These are phyloP conservation scores for Scaptodrosophila lebanonensis DNA, from an alignment of 1,140 invertebrate genomes.

Conservation along the genomic window DNA sequence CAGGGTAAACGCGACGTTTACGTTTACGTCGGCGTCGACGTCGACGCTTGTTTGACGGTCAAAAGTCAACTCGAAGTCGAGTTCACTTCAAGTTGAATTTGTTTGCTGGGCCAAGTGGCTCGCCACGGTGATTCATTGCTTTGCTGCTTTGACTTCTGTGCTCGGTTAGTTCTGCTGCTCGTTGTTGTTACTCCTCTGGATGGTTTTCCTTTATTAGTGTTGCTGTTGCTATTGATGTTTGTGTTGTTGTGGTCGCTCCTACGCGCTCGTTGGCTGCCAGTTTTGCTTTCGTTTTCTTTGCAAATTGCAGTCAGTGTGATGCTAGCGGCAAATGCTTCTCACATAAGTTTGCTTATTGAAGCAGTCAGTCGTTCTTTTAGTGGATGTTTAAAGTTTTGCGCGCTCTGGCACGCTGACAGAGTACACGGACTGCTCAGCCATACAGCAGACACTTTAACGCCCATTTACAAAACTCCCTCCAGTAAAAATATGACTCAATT, in stretches of 20 bases:
- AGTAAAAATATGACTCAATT: slow-evolving; percentile 64
- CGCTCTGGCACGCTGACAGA: neutral
- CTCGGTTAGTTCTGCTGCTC: slow-evolving; percentile 51
- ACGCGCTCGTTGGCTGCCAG: slow-evolving; percentile 41
- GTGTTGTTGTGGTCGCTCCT: neutral
- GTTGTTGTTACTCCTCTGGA: neutral
- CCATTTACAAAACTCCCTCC: slow-evolving; percentile 14
- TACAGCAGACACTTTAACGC: neutral
- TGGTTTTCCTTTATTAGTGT: neutral
- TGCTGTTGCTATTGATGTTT: neutral
- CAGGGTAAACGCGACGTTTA: too few species aligned
- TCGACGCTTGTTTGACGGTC: slow-evolving; percentile 61
- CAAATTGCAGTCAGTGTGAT: too few species aligned
- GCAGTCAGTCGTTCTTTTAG: slow-evolving; percentile 32
- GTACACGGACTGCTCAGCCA: too few species aligned
- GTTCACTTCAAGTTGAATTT: slow-evolving; percentile 74
- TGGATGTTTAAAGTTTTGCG: slow-evolving; percentile 30
- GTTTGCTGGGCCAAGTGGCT: slow-evolving; percentile 59
- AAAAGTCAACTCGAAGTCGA: slow-evolving; percentile 75
- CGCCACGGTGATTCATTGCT: slow-evolving; percentile 64
- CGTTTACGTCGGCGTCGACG: slow-evolving; percentile 15
- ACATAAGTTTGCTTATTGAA: neutral
- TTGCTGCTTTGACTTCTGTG: slow-evolving; percentile 69
- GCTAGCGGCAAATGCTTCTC: too few species aligned
- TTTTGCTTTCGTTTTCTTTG: slow-evolving; percentile 55